These are phyloP conservation scores for Polylopha cassiicola DNA, from an alignment of 2,888 invertebrate genomes.

Conservation along the genomic window DNA sequence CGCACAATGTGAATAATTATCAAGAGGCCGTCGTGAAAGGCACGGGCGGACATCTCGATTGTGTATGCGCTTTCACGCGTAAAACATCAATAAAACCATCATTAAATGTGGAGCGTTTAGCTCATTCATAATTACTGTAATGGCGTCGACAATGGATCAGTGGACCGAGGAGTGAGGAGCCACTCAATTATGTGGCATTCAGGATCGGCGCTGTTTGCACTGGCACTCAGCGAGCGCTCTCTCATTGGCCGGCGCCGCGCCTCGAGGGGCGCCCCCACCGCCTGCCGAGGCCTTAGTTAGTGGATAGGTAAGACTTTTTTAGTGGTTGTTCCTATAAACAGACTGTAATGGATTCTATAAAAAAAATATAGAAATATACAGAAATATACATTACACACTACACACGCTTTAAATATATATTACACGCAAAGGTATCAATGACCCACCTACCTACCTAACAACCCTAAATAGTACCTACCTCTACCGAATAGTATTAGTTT, in stretches of 20 bases:
- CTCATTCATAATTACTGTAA: conserved; percentile 65
- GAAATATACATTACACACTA: too few relatives aligned
- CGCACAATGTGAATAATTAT: too few relatives aligned
- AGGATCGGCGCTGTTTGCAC: conserved; percentile 58
- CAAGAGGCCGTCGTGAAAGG: too few relatives aligned
- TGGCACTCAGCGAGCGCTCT: conserved; percentile 48
- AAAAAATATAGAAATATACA: too few relatives aligned
- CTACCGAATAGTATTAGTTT: too few relatives aligned
- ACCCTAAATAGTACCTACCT: too few relatives aligned
- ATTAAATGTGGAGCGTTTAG: conserved; percentile 63
- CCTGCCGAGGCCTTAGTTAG: conserved; percentile 32
- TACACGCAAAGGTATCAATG: too few relatives aligned
- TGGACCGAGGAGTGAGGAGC: conserved; percentile 40
- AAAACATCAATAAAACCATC: conserved; percentile 58
- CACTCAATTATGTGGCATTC: conserved; percentile 70
- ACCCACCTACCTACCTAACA: not conserved
- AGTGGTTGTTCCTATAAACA: conserved; percentile 18
- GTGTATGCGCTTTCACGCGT: conserved; percentile 43
- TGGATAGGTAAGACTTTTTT: conserved; percentile 29
- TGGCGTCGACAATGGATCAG: conserved; percentile 60
- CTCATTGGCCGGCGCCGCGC: conserved; percentile 57
- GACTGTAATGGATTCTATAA: too few relatives aligned
- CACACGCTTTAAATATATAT: too few relatives aligned
- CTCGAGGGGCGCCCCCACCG: conserved; percentile 39
- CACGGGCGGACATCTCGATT: too few relatives aligned